A percentile compares a stretch with the other conserved stretches of the same genome.
These are phyloP conservation scores for Amblyopsis hoosieri DNA, from an alignment of 2,797 vertebrate genomes.

Conservation along the genomic window DNA sequence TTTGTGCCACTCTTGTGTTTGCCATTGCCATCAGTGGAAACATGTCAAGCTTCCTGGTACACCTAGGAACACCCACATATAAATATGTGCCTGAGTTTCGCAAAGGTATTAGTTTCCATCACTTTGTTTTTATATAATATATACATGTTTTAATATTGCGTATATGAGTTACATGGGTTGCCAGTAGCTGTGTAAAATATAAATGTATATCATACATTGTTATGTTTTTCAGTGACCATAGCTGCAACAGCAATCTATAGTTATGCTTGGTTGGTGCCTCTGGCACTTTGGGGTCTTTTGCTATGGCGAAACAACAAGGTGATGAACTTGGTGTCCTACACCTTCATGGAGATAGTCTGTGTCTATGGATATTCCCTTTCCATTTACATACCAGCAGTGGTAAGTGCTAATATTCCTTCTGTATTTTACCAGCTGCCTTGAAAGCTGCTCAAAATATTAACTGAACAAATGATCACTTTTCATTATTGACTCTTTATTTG, in stretches of 20 bases:
- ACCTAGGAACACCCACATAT: slow-evolving; percentile 79
- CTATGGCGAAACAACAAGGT: slow-evolving; percentile 93
- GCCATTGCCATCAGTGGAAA: slow-evolving; percentile 96
- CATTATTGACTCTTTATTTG: too few relatives aligned
- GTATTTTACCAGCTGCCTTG: neutral
- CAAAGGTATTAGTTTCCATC: slow-evolving; percentile 82
- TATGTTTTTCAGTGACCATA: slow-evolving; percentile 84
- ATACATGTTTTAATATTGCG: neutral
- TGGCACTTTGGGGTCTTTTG: slow-evolving; percentile 94
- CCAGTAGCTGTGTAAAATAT: neutral
- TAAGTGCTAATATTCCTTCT: slow-evolving; percentile 64
- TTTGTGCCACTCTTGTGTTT: slow-evolving; percentile 95
- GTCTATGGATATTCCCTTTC: slow-evolving; percentile 96
- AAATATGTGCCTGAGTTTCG: slow-evolving; percentile 92
- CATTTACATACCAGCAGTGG: slow-evolving; percentile 94
- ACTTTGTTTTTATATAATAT: neutral
- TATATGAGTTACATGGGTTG: neutral
- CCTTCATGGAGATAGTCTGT: slow-evolving; percentile 95
- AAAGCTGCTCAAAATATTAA: neutral
- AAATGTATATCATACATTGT: slow-evolving; percentile 3
- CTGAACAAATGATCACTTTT: neutral
- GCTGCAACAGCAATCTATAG: slow-evolving; percentile 93
- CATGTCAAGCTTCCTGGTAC: slow-evolving; percentile 87
- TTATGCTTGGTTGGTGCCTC: slow-evolving; percentile 93
- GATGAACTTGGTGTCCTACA: slow-evolving; percentile 91